Evolutionary conservation across 1,140 invertebrate species (phyloP).

Genomic region (Bombus vancouverensis): DNA sequence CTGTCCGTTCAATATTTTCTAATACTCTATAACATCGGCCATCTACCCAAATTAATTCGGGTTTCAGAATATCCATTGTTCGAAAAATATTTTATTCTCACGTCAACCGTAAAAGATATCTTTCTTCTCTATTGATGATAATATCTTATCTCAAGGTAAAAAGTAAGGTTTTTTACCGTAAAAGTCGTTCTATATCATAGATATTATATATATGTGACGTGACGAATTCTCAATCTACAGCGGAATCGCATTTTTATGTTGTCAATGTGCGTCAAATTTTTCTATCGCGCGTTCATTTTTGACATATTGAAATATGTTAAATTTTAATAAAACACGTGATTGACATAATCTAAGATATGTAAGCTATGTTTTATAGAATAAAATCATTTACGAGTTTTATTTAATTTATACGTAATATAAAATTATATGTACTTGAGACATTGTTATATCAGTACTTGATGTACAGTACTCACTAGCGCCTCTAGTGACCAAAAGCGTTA

Average conservation of each 20-base stretch:
- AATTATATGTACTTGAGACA: background rate
- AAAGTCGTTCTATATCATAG: background rate
- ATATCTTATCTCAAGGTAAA: background rate
- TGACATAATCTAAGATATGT: background rate
- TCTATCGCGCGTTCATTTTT: background rate
- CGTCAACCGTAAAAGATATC: background rate
- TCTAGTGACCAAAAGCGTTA: background rate
- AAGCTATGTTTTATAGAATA: background rate
- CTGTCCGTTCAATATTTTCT: conserved; percentile 57
- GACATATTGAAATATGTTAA: background rate
- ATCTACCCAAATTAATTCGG: conserved; percentile 83
- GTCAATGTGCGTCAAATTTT: background rate
- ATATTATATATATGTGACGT: background rate
- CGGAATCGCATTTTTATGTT: background rate
- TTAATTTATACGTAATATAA: background rate
- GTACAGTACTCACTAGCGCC: background rate
- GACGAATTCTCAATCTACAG: background rate
- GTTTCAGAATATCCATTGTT: conserved; percentile 74
- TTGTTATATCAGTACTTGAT: background rate
- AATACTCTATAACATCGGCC: conserved; percentile 83
- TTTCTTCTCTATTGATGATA: background rate
- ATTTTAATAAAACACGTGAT: background rate
- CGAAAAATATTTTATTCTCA: conserved; percentile 21
- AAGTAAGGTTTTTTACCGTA: background rate
- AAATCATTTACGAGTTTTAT: background rate